Conservation (phyloP, 2,113 vertebrate genomes). For the Rhinoptilus africanus region DNA sequence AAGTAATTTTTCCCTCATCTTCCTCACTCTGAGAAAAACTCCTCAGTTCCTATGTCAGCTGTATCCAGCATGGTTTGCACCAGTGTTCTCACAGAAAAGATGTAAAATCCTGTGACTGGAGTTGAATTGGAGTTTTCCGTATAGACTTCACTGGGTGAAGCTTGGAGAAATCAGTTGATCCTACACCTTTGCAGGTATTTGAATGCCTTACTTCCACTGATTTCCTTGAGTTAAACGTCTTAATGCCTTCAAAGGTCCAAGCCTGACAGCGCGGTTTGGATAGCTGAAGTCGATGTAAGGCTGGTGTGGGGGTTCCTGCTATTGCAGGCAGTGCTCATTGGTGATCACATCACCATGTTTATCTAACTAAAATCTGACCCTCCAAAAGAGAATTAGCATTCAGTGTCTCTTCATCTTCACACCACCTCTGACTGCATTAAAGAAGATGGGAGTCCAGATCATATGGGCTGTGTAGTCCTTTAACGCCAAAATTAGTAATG, state of each 20-base stretch:
- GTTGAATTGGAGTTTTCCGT: not conserved
- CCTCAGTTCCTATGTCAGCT: not conserved
- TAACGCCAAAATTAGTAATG: not conserved
- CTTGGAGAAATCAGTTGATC: not conserved
- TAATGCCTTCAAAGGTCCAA: not conserved
- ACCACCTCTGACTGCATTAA: not conserved
- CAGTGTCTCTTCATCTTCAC: not conserved
- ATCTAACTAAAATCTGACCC: not conserved
- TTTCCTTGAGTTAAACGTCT: not conserved
- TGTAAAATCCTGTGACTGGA: not conserved
- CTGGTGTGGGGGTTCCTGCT: accelerated
- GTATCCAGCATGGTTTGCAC: not conserved
- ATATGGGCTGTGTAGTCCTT: not conserved
- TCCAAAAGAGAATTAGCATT: not conserved
- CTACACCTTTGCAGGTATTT: not conserved
- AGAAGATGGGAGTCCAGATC: not conserved
- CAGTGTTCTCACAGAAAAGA: not conserved
- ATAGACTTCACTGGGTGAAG: not conserved
- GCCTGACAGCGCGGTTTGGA: not conserved
- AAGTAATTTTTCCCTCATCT: not conserved
- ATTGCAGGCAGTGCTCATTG: not conserved
- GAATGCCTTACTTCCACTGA: not conserved
- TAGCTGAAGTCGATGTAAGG: not conserved
- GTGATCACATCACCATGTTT: accelerated
- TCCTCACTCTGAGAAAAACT: not conserved